Evolutionary conservation across 2,797 vertebrate genomes (phyloP).

Genomic region (Pterois miles): DNA sequence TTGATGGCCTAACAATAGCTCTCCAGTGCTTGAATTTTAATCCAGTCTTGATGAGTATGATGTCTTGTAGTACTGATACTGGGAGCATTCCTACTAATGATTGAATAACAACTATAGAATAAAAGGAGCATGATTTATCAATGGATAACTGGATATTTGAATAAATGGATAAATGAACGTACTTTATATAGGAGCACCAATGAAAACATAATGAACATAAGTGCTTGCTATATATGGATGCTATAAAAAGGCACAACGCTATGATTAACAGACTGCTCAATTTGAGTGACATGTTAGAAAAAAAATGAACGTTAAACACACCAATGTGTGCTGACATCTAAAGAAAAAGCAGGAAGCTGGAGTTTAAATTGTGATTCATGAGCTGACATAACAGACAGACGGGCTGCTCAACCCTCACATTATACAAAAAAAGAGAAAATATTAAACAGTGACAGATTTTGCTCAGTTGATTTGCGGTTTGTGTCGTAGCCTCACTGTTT

Average conservation of each 20-base stretch:
- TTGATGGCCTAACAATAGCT: neutral
- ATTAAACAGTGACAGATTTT: neutral
- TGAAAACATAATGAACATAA: neutral
- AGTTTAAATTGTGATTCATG: neutral
- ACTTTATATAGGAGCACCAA: neutral
- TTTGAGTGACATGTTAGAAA: neutral
- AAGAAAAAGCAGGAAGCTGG: neutral
- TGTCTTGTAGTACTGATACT: neutral
- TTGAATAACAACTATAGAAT: neutral
- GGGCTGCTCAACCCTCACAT: neutral
- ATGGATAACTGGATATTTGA: neutral
- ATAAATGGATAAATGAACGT: neutral
- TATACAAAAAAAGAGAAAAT: no score
- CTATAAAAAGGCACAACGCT: neutral
- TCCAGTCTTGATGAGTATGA: neutral
- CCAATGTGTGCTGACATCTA: neutral
- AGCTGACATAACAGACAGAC: neutral
- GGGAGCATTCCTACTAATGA: neutral
- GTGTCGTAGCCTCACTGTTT: conserved; percentile 52
- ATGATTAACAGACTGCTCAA: neutral
- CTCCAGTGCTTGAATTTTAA: neutral
- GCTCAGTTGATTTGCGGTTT: conserved; percentile 39
- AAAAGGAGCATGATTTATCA: neutral
- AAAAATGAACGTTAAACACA: neutral
- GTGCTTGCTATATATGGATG: neutral